Evolutionary conservation across 2,797 vertebrate species (phyloP).

Genomic region (Pseudochirops corinnae): DNA sequence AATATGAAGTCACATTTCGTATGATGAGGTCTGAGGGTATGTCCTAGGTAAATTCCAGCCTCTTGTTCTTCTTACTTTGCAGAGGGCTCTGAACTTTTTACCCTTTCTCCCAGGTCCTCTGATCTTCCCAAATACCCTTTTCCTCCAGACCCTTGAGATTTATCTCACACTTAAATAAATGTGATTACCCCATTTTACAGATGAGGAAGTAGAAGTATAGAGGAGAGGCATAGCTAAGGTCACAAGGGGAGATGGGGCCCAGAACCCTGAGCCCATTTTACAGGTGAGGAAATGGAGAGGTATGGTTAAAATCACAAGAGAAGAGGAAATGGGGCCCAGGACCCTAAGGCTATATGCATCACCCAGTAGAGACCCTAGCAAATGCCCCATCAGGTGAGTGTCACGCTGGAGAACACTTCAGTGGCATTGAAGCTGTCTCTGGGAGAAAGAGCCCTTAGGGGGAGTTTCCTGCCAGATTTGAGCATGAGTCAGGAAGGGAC

Average conservation of each 20-base stretch:
- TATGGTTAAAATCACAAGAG: conserved; percentile 3
- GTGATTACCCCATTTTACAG: background rate
- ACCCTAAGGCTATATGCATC: background rate
- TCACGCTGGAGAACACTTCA: conserved; percentile 24
- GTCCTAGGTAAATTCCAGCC: background rate
- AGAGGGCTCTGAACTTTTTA: background rate
- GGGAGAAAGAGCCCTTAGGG: conserved; percentile 55
- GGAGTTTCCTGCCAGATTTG: conserved; percentile 38
- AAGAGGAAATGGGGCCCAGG: background rate
- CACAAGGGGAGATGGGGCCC: background rate
- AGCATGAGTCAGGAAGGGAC: conserved; percentile 67
- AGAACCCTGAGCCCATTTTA: background rate
- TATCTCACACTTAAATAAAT: background rate
- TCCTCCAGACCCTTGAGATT: conserved; percentile 10
- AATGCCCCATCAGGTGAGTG: conserved; percentile 27
- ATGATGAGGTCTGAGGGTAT: background rate
- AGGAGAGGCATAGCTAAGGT: background rate
- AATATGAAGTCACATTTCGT: background rate
- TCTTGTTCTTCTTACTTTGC: background rate
- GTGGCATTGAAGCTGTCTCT: background rate
- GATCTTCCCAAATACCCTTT: background rate
- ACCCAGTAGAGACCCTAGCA: background rate
- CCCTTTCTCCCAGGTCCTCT: background rate
- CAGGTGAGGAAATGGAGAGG: background rate
- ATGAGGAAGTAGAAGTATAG: background rate